Evolutionary conservation across 2,888 invertebrate species (phyloP), one percentile per base, ranked within the genome.

Genomic region (Podotricha telesiphe): DNA sequence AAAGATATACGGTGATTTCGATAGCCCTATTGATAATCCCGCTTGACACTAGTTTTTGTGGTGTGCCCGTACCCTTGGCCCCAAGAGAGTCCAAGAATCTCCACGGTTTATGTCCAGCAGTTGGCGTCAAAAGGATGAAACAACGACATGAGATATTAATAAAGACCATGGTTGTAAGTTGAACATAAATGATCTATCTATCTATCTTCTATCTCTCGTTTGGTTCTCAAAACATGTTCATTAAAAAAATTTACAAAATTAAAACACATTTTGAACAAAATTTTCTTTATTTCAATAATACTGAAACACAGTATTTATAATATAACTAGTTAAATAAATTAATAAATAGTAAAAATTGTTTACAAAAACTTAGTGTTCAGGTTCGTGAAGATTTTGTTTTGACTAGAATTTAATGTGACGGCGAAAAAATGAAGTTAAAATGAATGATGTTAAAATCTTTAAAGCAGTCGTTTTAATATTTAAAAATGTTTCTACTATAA

Each of bases 271-370:
- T 53, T 70, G 73, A 73, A 74, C 73, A 84, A 85, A 59, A 82
- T 83, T 77, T 87, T 84, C 85, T 91, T 90, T 91, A 91, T 89
- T 91, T 73, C 75, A 81, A 86, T 88, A 89, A 89, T 88, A 88
- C 79, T 86, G 82, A 89, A 90, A 91, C 87, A 87, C 74, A 78
- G 71, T 85, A 86, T 86, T 82, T 85, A 87, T 89, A 82, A 83
- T 82, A 59, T 59, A 45, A 59, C 75, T 86, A 79, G 78, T 78
- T 80, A 88, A 87, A 55, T 37, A 37, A 59, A 75, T 86, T 79
- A 79, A 79, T 81, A 88, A 87, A 84, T 83, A 85, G 82, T 87
- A 89, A 85, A 91, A 87, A 89, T 85, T 65, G 62, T 81, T 87
- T 90, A 86, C 88, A 88, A 86, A 88, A 80, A 75, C 85, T 88